These are phyloP conservation scores for Nansenia antarctica DNA, from an alignment of 2,113 vertebrate genomes.

Conservation along the genomic window DNA sequence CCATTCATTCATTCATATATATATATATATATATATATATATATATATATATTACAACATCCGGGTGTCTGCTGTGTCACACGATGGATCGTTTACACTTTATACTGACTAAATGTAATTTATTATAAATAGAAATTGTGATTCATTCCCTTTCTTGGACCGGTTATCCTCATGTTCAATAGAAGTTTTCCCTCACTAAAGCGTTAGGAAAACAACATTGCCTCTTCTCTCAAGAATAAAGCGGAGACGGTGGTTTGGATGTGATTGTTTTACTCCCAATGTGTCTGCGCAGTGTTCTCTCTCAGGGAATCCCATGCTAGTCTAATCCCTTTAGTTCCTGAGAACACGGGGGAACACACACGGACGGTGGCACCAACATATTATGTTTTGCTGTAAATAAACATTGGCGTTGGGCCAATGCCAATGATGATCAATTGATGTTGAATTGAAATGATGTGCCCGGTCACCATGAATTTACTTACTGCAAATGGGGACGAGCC, in stretches of 20 bases:
- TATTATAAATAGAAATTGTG: too few relatives aligned
- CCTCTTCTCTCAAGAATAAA: neutral
- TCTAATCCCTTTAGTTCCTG: neutral
- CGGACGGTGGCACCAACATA: too few relatives aligned
- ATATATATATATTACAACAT: neutral
- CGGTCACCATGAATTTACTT: too few relatives aligned
- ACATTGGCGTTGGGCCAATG: neutral
- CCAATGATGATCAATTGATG: too few relatives aligned
- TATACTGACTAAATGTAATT: neutral
- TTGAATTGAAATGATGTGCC: neutral
- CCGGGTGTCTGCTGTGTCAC: neutral
- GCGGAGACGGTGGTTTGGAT: neutral
- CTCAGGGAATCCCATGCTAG: neutral
- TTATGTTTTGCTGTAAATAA: neutral
- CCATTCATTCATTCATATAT: too few relatives aligned
- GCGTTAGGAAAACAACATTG: neutral
- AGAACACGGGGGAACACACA: too few relatives aligned
- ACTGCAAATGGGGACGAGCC: too few relatives aligned
- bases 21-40: slow-evolving; percentile 1
- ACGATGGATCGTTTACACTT: neutral
- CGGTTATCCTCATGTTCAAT: too few relatives aligned
- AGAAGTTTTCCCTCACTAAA: neutral
- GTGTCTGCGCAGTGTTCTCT: neutral
- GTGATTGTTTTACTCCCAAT: too few relatives aligned
- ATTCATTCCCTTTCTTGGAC: too few relatives aligned